A percentile compares a stretch with the other conserved stretches of the same genome.
These are phyloP conservation scores for Ciconia stormi DNA, from an alignment of 2,113 vertebrate species.

Conservation along the genomic window DNA sequence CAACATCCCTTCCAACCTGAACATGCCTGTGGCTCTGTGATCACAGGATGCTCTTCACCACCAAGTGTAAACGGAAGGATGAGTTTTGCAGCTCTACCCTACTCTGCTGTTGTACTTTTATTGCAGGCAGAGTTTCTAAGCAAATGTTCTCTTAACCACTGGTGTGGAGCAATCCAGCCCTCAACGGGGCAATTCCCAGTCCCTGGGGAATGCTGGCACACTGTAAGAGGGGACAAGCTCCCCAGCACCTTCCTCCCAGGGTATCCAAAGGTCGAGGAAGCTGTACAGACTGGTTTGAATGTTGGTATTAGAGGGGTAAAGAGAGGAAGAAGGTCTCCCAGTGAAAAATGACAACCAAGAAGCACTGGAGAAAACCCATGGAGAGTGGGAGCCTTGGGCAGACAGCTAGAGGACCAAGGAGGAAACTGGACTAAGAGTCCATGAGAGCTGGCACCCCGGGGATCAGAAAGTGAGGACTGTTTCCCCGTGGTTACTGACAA, in stretches of 20 bases:
- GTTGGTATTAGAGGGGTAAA: neutral
- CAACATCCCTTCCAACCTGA: neutral
- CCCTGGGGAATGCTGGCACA: neutral
- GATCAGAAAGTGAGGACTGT: neutral
- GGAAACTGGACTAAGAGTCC: neutral
- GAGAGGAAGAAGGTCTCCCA: neutral
- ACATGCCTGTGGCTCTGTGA: accelerated
- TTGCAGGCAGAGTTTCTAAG: neutral
- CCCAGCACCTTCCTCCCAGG: neutral
- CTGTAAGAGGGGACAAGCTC: neutral
- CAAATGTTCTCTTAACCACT: neutral
- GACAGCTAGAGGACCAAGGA: neutral
- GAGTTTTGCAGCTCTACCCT: neutral
- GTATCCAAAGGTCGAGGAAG: neutral
- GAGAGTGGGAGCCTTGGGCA: neutral
- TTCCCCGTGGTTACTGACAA: neutral
- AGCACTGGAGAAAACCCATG: neutral
- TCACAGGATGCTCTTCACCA: neutral
- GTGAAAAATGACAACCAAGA: neutral
- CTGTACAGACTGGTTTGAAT: neutral
- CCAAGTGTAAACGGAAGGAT: neutral
- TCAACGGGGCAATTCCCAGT: neutral
- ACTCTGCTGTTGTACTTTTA: neutral
- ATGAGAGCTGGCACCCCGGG: neutral
- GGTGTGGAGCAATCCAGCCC: neutral